A percentile compares a stretch with the other conserved stretches of the same genome.
These are phyloP conservation scores for Brachionus paranguensis DNA, from an alignment of 1,140 invertebrate genomes.

Conservation along the genomic window DNA sequence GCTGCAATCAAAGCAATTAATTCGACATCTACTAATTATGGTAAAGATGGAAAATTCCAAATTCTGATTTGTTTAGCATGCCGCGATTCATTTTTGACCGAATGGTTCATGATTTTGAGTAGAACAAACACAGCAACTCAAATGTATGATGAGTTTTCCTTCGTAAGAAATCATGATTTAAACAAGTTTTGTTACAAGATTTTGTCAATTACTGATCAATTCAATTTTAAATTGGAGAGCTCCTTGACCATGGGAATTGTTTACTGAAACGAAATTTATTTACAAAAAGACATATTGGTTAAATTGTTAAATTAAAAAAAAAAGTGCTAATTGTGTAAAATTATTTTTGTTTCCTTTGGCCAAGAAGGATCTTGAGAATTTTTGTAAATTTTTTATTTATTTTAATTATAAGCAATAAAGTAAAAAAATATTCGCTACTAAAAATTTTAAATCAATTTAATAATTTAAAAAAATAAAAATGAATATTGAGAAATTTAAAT, in stretches of 20 bases:
- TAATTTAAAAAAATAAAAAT: too few species aligned
- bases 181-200: constrained; percentile 37
- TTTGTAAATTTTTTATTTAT: neutral
- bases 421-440: neutral
- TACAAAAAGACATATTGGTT: neutral
- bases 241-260: constrained; percentile 33
- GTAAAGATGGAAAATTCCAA: constrained; percentile 97
- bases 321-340: neutral
- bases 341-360: neutral
- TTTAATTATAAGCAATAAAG: neutral
- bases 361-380: neutral
- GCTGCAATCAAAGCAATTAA: constrained; percentile 66
- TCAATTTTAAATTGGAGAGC: constrained; percentile 35
- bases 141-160: constrained; percentile 38
- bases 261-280: neutral
- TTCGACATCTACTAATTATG: constrained; percentile 72
- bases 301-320: neutral
- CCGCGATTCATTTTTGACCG: constrained; percentile 1
- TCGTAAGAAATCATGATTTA: constrained; percentile 22
- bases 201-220: constrained; percentile 21
- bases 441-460: too few species aligned
- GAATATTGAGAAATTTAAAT: too few species aligned
- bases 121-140: constrained; percentile 6
- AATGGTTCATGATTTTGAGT: constrained; percentile 33
- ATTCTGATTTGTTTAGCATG: constrained; percentile 80